Percentiles rank a stretch among this genome's conserved stretches.
Evolutionary conservation across 2,888 invertebrate species (phyloP).

Genomic region (Cremastinae sp.): DNA sequence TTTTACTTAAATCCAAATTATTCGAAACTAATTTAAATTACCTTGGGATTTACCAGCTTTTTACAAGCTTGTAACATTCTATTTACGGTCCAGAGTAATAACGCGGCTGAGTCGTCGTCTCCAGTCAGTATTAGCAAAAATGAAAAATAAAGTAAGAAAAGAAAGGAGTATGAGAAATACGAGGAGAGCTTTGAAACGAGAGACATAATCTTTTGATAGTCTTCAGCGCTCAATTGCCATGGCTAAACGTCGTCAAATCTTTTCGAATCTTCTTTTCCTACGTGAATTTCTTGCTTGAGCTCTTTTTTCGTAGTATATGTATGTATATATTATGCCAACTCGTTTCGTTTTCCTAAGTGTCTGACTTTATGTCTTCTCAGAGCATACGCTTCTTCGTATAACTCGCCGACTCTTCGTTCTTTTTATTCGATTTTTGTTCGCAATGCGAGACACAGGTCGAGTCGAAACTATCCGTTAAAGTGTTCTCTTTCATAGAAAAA

Average conservation of each 20-base stretch:
- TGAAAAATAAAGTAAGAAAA: background rate
- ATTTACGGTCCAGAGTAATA: constrained; percentile 6
- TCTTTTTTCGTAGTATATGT: no score
- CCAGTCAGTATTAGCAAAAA: no score
- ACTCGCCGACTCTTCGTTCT: background rate
- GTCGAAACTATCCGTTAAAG: background rate
- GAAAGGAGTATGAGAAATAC: background rate
- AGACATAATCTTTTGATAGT: constrained; percentile 6
- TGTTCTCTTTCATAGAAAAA: background rate
- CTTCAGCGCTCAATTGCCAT: constrained; percentile 16
- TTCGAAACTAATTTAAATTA: background rate
- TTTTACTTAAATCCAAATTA: no score
- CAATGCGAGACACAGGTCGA: background rate
- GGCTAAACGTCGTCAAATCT: constrained; percentile 27
- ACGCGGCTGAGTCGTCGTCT: background rate
- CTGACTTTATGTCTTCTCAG: constrained; percentile 12
- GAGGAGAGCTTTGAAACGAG: constrained; percentile 1
- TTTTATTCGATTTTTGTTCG: constrained; percentile 9
- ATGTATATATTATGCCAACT: constrained; percentile 50
- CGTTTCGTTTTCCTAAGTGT: constrained; percentile 29
- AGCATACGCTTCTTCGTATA: constrained; percentile 8
- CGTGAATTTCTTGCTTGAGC: constrained; percentile 8
- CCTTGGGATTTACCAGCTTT: background rate
- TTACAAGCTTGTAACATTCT: background rate
- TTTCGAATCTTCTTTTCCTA: background rate